Base-by-base conservation (phyloP, 1,140 invertebrate genomes). In the Nasonia longicornis region DNA sequence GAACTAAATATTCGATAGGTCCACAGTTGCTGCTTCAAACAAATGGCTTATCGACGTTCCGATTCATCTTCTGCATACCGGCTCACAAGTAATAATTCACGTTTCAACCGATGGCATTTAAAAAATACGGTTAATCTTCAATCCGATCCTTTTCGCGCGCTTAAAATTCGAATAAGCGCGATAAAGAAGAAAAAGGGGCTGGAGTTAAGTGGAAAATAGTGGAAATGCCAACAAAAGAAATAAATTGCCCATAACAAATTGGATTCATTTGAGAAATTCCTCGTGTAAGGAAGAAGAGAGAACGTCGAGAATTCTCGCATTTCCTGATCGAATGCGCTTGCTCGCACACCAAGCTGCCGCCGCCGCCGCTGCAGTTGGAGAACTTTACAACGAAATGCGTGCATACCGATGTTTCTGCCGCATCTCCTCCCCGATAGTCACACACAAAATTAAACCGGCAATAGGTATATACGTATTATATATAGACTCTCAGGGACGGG, bases 191-290 rank as follows among this genome's bases (percentile, higher is more conserved):
- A 6, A 42, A 42, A 42, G 7, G 7, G 7, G 8, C 0, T 7
- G 7, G 31, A 35, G 3, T 35, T 42, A 11, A 42, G 8, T 42
- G 38, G 38, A 42, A 48, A 48, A 48, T 48, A 48, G 52, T 58
- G 20, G 20, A 58, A 67, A 31, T 67, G 22, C 64, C 31, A 31
- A n/a, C 11, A 31, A n/a, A 31, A 71, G 70, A 16, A 26, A 52
- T 14, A 31, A 22, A 69, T 69, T 48, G 29, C 67, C 77, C 22
- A 69, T 71, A 35, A 45, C 42, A 48, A 79, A 79, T 79, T 79
- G 77, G 77, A 79, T 79, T 79, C 67, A 79, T 79, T 79, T 79
- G 69, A 79, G 77, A 72, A 79, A 79, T 79, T 79, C 77, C 77
- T 71, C 66, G 22, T 16, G 12, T 12, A 31, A 69, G 66, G 42